These are phyloP conservation scores for Cirrhinus molitorella DNA, from an alignment of 2,797 vertebrate species.

Conservation along the genomic window DNA sequence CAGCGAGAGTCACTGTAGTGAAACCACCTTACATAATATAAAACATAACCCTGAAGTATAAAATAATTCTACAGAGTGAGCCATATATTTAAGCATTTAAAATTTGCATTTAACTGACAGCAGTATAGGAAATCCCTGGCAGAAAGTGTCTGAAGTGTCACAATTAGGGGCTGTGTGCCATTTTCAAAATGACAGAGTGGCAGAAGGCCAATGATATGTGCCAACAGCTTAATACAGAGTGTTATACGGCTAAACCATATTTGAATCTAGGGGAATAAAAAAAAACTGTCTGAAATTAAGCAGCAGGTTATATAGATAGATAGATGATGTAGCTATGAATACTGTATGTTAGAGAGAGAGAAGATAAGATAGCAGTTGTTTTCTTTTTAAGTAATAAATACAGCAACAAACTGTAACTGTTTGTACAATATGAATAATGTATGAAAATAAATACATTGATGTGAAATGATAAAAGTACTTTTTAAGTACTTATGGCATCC, in stretches of 20 bases:
- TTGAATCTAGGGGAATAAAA: not conserved
- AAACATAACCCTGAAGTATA: not conserved
- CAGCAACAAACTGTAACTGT: not conserved
- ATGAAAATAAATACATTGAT: not conserved
- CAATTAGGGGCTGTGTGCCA: conserved; percentile 22
- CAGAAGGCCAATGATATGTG: conserved; percentile 32
- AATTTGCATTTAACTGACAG: conserved; percentile 38
- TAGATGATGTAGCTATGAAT: not conserved
- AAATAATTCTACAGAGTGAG: conserved; percentile 3
- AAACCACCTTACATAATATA: not conserved
- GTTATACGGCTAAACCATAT: conserved; percentile 16
- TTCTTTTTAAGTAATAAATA: not conserved
- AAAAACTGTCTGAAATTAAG: not conserved
- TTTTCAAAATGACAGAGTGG: conserved; percentile 11
- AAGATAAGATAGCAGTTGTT: not conserved
- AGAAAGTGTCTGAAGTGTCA: conserved; percentile 22
- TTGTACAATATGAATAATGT: not conserved
- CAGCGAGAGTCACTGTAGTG: not conserved
- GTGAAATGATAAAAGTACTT: not conserved
- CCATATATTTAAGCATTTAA: conserved; percentile 27
- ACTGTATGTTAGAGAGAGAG: not conserved
- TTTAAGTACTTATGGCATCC: not conserved
- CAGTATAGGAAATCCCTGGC: not conserved
- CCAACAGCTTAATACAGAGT: conserved; percentile 18
- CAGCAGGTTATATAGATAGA: not conserved